Conservation (phyloP, 2,888 invertebrate genomes). For the Pachydiplax longipennis region DNA sequence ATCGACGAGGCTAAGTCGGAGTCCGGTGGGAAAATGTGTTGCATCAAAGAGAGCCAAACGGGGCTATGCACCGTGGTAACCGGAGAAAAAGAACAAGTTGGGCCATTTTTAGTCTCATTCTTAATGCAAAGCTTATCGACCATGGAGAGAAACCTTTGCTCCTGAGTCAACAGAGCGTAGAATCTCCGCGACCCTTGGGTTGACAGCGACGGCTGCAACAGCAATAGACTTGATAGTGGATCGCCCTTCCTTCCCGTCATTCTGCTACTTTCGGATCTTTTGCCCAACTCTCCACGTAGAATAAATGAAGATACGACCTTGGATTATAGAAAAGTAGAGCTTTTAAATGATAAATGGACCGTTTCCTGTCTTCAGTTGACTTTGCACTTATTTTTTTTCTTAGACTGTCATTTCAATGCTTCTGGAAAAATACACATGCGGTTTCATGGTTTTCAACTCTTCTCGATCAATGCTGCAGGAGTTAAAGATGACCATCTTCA, state of each 20-base stretch:
- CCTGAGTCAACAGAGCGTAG: background rate
- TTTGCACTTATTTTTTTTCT: no score
- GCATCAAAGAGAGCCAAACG: background rate
- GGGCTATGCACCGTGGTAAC: background rate
- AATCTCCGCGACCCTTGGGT: background rate
- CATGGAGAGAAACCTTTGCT: background rate
- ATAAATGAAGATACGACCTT: no score
- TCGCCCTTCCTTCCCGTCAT: background rate
- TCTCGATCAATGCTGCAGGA: no score
- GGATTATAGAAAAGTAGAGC: no score
- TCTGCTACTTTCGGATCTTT: background rate
- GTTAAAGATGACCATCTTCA: no score
- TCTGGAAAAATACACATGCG: background rate
- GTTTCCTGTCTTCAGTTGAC: no score
- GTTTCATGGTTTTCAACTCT: no score
- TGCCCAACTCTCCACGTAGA: background rate
- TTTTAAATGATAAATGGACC: no score
- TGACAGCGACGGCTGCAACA: background rate
- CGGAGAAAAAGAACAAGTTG: background rate
- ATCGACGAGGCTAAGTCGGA: no score
- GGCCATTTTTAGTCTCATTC: constrained; percentile 33
- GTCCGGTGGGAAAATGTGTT: background rate
- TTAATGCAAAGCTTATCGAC: constrained; percentile 43
- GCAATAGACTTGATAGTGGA: background rate
- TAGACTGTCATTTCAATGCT: no score